Evolutionary conservation across 2,113 vertebrate genomes (phyloP).

Genomic region (Montifringilla adamsi): DNA sequence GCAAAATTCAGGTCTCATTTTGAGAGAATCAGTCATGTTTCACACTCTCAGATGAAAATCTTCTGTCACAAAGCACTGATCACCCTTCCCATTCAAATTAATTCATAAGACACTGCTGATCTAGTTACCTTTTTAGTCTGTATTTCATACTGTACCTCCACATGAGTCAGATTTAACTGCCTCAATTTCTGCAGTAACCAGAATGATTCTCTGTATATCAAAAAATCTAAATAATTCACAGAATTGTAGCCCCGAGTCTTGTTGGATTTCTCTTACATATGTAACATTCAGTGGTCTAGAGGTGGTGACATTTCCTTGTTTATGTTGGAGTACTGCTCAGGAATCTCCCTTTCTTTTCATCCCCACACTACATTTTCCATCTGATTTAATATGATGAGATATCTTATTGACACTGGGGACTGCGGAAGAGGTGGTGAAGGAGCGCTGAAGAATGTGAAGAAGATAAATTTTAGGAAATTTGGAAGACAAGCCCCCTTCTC

Average conservation of each 20-base stretch:
- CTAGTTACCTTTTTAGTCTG: neutral
- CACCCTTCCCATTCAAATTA: neutral
- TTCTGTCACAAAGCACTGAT: neutral
- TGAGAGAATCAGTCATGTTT: neutral
- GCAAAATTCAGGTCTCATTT: neutral
- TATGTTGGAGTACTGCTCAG: neutral
- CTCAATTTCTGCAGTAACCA: neutral
- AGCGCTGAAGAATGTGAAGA: neutral
- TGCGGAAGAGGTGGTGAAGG: rapidly evolving
- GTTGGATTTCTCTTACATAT: neutral
- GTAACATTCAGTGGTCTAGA: neutral
- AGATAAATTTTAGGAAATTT: neutral
- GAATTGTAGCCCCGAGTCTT: neutral
- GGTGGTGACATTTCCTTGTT: neutral
- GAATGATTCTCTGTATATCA: neutral
- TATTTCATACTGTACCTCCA: neutral
- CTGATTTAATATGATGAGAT: neutral
- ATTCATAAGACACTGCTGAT: neutral
- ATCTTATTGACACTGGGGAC: neutral
- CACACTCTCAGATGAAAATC: neutral
- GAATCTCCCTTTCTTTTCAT: neutral
- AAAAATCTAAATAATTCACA: neutral
- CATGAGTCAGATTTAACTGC: neutral
- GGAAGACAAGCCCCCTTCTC: neutral
- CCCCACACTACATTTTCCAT: neutral